These are phyloP conservation scores for Lophochroa leadbeateri DNA, from an alignment of 2,113 vertebrate genomes.

Conservation along the genomic window DNA sequence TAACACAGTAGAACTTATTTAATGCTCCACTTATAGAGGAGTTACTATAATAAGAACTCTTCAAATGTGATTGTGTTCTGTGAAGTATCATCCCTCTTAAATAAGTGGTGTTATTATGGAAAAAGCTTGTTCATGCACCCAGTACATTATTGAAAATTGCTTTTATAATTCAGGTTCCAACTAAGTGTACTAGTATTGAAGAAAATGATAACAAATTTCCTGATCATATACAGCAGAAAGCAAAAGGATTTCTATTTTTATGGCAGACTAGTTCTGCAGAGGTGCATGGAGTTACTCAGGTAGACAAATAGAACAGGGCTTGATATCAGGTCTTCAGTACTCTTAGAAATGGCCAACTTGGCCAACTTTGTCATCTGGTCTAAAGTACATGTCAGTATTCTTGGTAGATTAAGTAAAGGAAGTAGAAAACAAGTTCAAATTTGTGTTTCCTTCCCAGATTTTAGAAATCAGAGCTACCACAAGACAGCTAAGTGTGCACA, in stretches of 20 bases:
- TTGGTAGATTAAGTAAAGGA: not conserved
- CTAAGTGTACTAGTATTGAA: not conserved
- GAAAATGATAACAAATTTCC: not conserved
- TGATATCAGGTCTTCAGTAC: not conserved
- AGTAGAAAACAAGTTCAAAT: not conserved
- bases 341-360: not conserved
- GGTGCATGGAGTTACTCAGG: not conserved
- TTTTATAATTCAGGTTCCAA: constrained; percentile 50
- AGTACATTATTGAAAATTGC: constrained; percentile 47
- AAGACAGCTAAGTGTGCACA: not conserved
- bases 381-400: not conserved
- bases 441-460: not conserved
- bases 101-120: constrained; percentile 62
- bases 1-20: constrained; percentile 41
- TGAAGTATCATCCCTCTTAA: constrained; percentile 57
- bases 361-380: not conserved
- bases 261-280: not conserved
- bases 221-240: not conserved
- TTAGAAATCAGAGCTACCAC: not conserved
- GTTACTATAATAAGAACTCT: constrained; percentile 55
- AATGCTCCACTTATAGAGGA: constrained; percentile 30
- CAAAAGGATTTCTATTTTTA: not conserved
- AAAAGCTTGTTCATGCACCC: constrained; percentile 34
- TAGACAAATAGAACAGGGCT: not conserved
- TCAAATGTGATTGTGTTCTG: constrained; percentile 45